Evolutionary conservation across 1,140 invertebrate species (phyloP).

Genomic region (Thaumatotibia leucotreta): DNA sequence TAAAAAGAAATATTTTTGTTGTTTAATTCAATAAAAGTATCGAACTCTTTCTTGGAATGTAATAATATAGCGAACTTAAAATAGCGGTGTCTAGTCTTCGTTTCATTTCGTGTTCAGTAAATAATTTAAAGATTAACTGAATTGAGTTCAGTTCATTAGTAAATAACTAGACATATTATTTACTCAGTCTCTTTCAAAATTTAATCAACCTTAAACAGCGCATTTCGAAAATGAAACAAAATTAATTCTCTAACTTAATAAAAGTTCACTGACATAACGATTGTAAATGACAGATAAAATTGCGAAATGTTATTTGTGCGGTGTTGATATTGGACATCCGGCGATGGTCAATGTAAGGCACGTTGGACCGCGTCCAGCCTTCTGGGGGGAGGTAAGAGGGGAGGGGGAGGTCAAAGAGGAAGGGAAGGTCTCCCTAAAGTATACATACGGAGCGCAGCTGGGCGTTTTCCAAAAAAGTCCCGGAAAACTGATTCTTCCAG

Average conservation of each 20-base stretch:
- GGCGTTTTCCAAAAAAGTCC: too few relatives aligned
- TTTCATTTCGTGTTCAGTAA: too few relatives aligned
- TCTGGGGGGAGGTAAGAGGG: too few relatives aligned
- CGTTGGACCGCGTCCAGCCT: neutral
- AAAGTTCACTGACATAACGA: neutral
- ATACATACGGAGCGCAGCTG: too few relatives aligned
- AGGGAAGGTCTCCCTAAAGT: too few relatives aligned
- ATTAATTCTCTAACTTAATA: neutral
- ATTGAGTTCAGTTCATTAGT: neutral
- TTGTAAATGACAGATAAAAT: neutral
- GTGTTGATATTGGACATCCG: neutral
- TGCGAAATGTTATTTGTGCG: neutral
- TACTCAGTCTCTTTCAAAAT: neutral
- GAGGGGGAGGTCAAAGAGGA: too few relatives aligned
- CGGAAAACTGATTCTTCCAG: too few relatives aligned
- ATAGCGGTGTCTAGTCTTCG: too few relatives aligned
- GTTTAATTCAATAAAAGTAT: too few relatives aligned
- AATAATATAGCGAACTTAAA: too few relatives aligned
- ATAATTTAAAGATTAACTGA: neutral
- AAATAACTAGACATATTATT: neutral
- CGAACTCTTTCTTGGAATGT: too few relatives aligned
- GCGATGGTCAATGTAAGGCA: neutral
- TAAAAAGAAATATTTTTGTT: too few relatives aligned
- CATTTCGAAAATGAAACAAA: neutral
- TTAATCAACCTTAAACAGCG: neutral